Evolutionary conservation across 2,797 vertebrate species (phyloP), one percentile per base, ranked within the genome.

Genomic region (Mergus octosetaceus): DNA sequence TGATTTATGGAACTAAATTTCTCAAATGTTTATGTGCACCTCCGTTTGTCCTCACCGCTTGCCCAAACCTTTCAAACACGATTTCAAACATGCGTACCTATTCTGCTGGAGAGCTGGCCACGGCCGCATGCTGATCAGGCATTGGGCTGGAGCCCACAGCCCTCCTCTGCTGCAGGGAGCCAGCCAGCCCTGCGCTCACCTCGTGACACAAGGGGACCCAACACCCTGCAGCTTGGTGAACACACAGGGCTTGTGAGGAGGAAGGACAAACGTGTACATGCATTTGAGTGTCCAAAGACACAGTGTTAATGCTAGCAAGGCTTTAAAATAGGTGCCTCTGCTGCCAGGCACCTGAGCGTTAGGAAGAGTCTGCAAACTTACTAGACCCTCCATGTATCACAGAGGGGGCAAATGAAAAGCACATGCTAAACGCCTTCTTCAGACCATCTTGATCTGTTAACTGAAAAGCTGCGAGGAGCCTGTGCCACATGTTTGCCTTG

Each of bases 151-250:
- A 53, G 2, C 58, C 28, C 41, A 22, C 4, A 30, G 19, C 11
- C 24, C 9, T 30, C 34, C 62, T 25, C 64, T 69, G 79, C 21
- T 1, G 1, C 0, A 0, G 6, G 3, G 14, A 43, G 49, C 66
- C 45, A 0, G 0, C 8, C 41, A 28, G 11, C 5, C 11, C 5
- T 6, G 54, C 0, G 2, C 21, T 32, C 1, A 0, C 47, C 69
- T 11, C 0, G 0, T 9, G 2, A 4, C 22, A 17, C 0, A 0
- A 9, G 30, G 43, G n/a, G 8, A 13, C 9, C 5, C 19, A 30
- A 3, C 3, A 14, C 0, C 0, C 4, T 0, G 13, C 62, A 66
- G 62, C 56, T 18, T 14, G 1, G 56, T 7, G 28, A 1, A 47
- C 32, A 18, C 10, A 36, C 27, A 32, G 2, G 3, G 1, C 8